Conservation (phyloP, 1,140 invertebrate genomes). For the Drosophila sp. region DNA sequence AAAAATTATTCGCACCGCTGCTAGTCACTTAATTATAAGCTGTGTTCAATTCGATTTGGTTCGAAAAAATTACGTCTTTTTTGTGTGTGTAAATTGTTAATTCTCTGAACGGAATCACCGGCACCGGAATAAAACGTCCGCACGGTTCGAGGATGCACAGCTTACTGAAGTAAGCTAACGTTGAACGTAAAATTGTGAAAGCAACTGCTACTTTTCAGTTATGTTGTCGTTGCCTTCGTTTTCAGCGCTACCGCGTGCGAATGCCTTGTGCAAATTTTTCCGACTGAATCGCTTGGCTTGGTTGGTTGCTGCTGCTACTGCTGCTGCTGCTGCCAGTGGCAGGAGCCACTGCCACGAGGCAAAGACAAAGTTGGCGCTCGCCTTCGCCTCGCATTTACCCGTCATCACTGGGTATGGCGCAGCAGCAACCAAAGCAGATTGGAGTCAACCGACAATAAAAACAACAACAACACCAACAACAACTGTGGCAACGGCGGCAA, state of each 20-base stretch:
- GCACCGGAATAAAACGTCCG: conserved; percentile 33
- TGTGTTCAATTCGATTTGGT: background rate
- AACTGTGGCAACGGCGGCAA: conserved; percentile 35
- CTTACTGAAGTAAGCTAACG: conserved; percentile 56
- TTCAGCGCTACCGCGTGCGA: conserved; percentile 56
- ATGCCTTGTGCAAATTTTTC: conserved; percentile 72
- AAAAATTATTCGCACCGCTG: background rate
- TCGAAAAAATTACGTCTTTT: conserved; percentile 60
- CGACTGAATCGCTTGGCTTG: conserved; percentile 68
- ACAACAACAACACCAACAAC: conserved; percentile 60
- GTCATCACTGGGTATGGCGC: conserved; percentile 62
- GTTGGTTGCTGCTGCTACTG: conserved; percentile 44
- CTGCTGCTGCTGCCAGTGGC: conserved; percentile 43
- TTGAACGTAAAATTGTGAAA: conserved; percentile 52
- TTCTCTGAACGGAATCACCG: background rate
- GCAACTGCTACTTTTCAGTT: conserved; percentile 65
- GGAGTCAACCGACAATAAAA: conserved; percentile 82
- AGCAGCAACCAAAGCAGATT: conserved; percentile 81
- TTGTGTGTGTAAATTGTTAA: background rate
- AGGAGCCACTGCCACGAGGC: conserved; percentile 54
- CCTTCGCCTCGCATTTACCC: conserved; percentile 30
- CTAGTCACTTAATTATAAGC: background rate
- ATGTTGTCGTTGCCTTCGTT: conserved; percentile 25
- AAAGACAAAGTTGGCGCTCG: conserved; percentile 28
- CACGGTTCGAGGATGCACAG: conserved; percentile 58